Evolutionary conservation across 2,113 vertebrate species (phyloP), one percentile per base, ranked within the genome.

Genomic region (Rallus limicola): DNA sequence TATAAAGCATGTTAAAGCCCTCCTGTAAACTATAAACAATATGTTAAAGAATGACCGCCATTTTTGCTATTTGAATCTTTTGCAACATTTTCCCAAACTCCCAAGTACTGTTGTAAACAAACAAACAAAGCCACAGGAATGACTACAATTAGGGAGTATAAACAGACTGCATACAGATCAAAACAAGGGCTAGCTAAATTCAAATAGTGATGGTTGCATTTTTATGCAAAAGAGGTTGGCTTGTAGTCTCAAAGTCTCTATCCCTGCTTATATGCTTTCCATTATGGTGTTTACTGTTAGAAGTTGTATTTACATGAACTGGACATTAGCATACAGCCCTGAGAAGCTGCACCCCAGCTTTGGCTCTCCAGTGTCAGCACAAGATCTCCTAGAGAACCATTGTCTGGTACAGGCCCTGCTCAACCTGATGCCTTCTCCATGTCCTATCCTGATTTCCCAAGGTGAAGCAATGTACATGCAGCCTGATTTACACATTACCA

Each of bases 121-220:
- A 95, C 94, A 97, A 97, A 97, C 85, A 97, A 97, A 97, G 65
- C 96, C 94, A 93, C 90, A 96, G 93, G 91, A 98, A 96, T 97
- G 74, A 83, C 60, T 95, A 82, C 76, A 90, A 34, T 92, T 89
- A 76, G 67, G 46, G 55, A 92, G 20, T 77, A 82, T 96, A 97
- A 97, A 97, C 95, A 97, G 88, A 81, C 92, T 93, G 60, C 1
- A 2, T 52, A 40, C 80, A 28, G 64, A 95, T 83, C 92, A 95
- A 92, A 97, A 95, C 64, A 80, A 90, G 82, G 84, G 50, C 77
- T 64, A 56, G 83, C 33, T 24, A 79, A 93, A 96, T 93, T 96
- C 88, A 88, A 56, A 52, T 29, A 86, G 53, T 68, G 58, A 15
- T 44, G 46, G 55, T 83, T 97, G 68, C 48, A 11, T 92, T 78